Evolutionary conservation across 1,140 invertebrate genomes (phyloP).

Genomic region (Bradynema listronoti): DNA sequence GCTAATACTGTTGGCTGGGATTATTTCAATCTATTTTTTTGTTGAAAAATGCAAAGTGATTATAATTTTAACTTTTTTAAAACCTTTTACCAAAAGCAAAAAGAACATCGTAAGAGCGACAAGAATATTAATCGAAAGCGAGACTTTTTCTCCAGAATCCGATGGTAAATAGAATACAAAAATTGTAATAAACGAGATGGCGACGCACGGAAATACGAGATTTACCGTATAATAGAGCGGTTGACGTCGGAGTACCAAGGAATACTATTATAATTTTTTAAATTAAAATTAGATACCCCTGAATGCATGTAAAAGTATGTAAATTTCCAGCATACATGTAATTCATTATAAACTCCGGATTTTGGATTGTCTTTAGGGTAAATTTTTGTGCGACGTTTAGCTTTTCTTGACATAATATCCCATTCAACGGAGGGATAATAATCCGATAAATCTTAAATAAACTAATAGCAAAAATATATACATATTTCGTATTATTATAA

Average conservation of each 20-base stretch:
- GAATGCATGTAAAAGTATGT: conserved; percentile 10
- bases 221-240: conserved; percentile 4
- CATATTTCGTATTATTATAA: no score
- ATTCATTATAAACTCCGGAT: conserved; percentile 77
- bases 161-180: conserved; percentile 96
- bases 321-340: conserved; percentile 67
- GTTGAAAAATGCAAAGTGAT: background rate
- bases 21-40: conserved; percentile 87
- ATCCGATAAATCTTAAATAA: conserved; percentile 76
- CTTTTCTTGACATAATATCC: conserved; percentile 88
- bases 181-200: conserved; percentile 85
- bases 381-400: conserved; percentile 75
- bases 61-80: conserved; percentile 17
- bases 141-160: conserved; percentile 95
- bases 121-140: conserved; percentile 94
- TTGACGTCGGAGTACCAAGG: no score
- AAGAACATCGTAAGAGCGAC: conserved; percentile 99
- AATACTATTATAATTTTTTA: no score
- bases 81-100: conserved; percentile 70
- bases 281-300: background rate
- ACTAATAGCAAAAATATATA: background rate
- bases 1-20: conserved; percentile 92
- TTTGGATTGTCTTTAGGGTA: conserved; percentile 76
- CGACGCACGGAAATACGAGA: conserved; percentile 91
- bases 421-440: conserved; percentile 97